Conservation (phyloP, 2,113 vertebrate genomes). For the Oplegnathus fasciatus region DNA sequence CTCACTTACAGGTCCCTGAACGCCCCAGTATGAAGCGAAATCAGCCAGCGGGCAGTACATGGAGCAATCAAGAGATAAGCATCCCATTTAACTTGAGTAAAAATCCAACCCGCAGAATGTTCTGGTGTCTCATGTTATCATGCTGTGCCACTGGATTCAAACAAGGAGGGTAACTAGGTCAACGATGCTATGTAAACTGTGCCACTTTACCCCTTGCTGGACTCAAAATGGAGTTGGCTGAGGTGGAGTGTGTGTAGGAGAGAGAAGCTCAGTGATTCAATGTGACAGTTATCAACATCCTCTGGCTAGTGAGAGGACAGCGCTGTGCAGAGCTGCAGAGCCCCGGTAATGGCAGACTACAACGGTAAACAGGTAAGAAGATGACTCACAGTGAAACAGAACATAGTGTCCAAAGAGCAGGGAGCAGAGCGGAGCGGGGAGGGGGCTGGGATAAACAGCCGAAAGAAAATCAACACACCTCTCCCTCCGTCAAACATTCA, state of each 20-base stretch:
- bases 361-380: slow-evolving; percentile 69
- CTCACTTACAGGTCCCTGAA: slow-evolving; percentile 82
- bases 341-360: slow-evolving; percentile 47
- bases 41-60: slow-evolving; percentile 74
- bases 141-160: slow-evolving; percentile 67
- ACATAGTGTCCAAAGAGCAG: slow-evolving; percentile 50
- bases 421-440: slow-evolving; percentile 9
- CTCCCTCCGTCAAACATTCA: neutral
- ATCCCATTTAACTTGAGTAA: slow-evolving; percentile 80
- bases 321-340: slow-evolving; percentile 36
- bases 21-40: slow-evolving; percentile 71
- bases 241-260: slow-evolving; percentile 42
- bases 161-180: slow-evolving; percentile 79
- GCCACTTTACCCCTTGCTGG: slow-evolving; percentile 71
- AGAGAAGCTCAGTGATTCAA: slow-evolving; percentile 56
- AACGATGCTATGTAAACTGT: slow-evolving; percentile 69
- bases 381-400: slow-evolving; percentile 64
- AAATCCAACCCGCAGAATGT: slow-evolving; percentile 60
- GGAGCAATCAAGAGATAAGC: slow-evolving; percentile 80
- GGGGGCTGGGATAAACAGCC: slow-evolving; percentile 20
- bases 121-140: slow-evolving; percentile 66
- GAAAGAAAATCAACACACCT: neutral
- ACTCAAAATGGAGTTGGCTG: slow-evolving; percentile 73
- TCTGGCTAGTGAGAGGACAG: slow-evolving; percentile 55
- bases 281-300: slow-evolving; percentile 75